These are phyloP conservation scores for Entomyzon cyanotis DNA, from an alignment of 2,113 vertebrate genomes.

Conservation along the genomic window DNA sequence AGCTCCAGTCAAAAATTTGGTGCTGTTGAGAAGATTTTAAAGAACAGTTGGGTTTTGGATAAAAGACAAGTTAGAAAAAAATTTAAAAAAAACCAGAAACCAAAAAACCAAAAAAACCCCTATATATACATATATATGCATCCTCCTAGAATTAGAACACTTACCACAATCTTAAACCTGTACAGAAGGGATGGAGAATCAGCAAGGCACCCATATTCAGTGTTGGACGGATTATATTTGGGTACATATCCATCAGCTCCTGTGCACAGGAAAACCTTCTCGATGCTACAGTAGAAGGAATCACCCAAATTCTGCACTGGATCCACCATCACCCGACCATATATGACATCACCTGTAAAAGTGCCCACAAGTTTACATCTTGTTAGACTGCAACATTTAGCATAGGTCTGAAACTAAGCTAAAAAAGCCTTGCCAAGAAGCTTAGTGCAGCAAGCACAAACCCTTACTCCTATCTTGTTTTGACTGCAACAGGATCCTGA, in stretches of 20 bases:
- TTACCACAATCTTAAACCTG: conserved; percentile 93
- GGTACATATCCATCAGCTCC: conserved; percentile 94
- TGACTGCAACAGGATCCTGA: not conserved
- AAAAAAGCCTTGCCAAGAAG: not conserved
- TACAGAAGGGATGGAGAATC: conserved; percentile 90
- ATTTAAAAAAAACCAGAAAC: too few species aligned
- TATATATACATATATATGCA: not conserved
- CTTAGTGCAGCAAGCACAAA: not conserved
- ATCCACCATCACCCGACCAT: conserved; percentile 94
- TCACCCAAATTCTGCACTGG: conserved; percentile 94
- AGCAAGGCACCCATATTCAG: conserved; percentile 92
- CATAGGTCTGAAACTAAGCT: not conserved
- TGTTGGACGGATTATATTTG: conserved; percentile 87
- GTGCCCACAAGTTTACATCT: not conserved
- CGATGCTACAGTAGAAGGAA: conserved; percentile 94
- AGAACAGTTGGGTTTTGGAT: not conserved
- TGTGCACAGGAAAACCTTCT: conserved; percentile 94
- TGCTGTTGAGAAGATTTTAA: not conserved
- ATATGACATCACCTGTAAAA: conserved; percentile 85
- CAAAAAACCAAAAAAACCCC: too few species aligned
- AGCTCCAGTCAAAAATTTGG: not conserved
- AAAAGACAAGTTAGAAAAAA: not conserved
- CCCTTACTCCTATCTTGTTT: not conserved
- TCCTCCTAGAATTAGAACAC: conserved; percentile 1
- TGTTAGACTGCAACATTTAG: not conserved